Evolutionary conservation across 2,113 vertebrate species (phyloP).

Genomic region (Semicossyphus pulcher): DNA sequence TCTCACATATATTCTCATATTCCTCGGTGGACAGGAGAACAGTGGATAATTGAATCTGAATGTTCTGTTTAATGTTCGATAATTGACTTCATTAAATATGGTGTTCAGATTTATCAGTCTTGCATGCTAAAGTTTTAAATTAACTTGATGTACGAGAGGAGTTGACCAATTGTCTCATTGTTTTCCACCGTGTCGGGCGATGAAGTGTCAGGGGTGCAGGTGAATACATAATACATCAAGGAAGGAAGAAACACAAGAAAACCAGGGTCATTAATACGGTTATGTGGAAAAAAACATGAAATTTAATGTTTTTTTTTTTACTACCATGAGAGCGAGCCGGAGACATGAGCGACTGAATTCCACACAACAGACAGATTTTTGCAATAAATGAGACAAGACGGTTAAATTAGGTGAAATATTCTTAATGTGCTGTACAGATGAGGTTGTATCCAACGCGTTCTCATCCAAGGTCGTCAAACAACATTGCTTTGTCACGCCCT

Average conservation of each 20-base stretch:
- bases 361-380: conserved; percentile 10
- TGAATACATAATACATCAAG: conserved; percentile 59
- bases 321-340: background rate
- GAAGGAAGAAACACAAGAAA: conserved; percentile 49
- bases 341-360: background rate
- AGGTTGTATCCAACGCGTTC: conserved; percentile 3
- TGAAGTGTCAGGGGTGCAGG: conserved; percentile 26
- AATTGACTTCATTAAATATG: conserved; percentile 2
- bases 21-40: conserved; percentile 30
- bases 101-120: background rate
- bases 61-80: conserved; percentile 10
- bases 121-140: conserved; percentile 8
- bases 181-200: conserved; percentile 34
- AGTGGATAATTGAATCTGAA: conserved; percentile 31
- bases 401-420: conserved; percentile 47
- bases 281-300: conserved; percentile 44
- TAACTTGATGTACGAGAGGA: background rate
- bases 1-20: conserved; percentile 40
- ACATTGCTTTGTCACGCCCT: background rate
- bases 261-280: conserved; percentile 21
- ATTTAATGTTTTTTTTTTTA: conserved; percentile 34
- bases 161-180: conserved; percentile 45
- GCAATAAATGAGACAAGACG: conserved; percentile 3
- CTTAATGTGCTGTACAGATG: background rate
- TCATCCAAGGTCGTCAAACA: background rate